These are phyloP conservation scores for Orbicella faveolata DNA, from an alignment of 64 coral and sea anemone genomes.

Conservation along the genomic window DNA sequence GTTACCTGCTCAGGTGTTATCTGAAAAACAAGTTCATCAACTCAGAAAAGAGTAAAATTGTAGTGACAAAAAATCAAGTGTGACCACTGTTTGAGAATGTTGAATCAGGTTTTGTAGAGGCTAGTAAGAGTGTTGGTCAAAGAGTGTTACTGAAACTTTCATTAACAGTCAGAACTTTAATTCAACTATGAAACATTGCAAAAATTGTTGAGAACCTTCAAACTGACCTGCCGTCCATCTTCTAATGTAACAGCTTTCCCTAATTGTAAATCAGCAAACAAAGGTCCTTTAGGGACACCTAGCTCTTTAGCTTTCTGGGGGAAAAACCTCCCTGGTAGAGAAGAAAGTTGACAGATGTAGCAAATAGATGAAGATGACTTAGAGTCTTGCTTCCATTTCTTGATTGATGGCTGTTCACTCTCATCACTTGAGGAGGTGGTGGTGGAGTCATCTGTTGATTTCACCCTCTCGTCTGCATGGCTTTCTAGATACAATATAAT, in stretches of 20 bases:
- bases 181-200: neutral
- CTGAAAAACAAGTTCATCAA: slow-evolving; percentile 9
- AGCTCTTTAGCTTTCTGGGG: slow-evolving; percentile 84
- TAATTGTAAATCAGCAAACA: slow-evolving; percentile 69
- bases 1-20: slow-evolving; percentile 78
- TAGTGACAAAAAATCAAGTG: too few relatives aligned
- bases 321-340: slow-evolving; percentile 84
- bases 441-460: slow-evolving; percentile 6
- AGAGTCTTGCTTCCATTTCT: slow-evolving; percentile 41
- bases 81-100: too few relatives aligned
- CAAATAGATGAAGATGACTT: slow-evolving; percentile 25
- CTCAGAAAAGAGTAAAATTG: neutral
- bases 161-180: too few relatives aligned
- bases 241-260: slow-evolving; percentile 66
- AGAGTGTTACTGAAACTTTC: too few relatives aligned
- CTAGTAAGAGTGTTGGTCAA: too few relatives aligned
- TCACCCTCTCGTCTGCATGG: neutral
- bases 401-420: neutral
- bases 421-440: neutral
- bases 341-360: slow-evolving; percentile 79
- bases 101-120: too few relatives aligned
- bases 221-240: slow-evolving; percentile 70
- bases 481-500: neutral
- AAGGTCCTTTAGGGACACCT: slow-evolving; percentile 88
- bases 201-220: neutral